Evolutionary conservation across 1,140 invertebrate genomes (phyloP).

Genomic region (Bicyclus anynana): DNA sequence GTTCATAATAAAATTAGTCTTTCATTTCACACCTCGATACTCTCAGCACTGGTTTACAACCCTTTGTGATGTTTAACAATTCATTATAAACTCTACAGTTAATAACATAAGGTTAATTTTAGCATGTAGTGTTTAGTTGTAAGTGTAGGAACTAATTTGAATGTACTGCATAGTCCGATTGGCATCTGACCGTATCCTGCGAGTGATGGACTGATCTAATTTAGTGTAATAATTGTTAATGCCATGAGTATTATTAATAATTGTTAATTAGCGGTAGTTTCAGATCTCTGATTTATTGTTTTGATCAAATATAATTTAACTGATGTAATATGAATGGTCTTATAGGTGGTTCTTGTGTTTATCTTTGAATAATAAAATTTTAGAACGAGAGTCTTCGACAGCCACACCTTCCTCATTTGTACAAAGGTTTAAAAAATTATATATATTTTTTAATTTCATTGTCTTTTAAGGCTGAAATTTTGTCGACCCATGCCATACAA

Average conservation of each 20-base stretch:
- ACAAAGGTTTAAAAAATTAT: no score
- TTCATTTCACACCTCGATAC: constrained; percentile 47
- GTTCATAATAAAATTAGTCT: constrained; percentile 50
- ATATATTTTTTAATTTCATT: no score
- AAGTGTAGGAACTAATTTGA: constrained; percentile 32
- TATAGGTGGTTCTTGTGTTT: no score
- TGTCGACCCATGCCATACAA: no score
- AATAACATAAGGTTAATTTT: not conserved
- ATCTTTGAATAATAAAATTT: no score
- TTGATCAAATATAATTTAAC: not conserved
- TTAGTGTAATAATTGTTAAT: constrained; percentile 3
- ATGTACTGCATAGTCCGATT: constrained; percentile 32
- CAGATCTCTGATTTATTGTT: not conserved
- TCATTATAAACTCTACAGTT: constrained; percentile 16
- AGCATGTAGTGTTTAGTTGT: not conserved
- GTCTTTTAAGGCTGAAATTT: no score
- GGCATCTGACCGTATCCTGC: constrained; percentile 19
- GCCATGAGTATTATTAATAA: not conserved
- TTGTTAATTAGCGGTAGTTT: not conserved
- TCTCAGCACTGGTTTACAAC: constrained; percentile 33
- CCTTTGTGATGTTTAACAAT: constrained; percentile 29
- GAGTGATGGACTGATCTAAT: constrained; percentile 10
- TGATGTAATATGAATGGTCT: not conserved
- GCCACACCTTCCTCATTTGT: no score
- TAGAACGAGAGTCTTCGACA: no score